Evolutionary conservation across 2,113 vertebrate genomes (phyloP).

Genomic region (Brachyhypopomus gauderio): DNA sequence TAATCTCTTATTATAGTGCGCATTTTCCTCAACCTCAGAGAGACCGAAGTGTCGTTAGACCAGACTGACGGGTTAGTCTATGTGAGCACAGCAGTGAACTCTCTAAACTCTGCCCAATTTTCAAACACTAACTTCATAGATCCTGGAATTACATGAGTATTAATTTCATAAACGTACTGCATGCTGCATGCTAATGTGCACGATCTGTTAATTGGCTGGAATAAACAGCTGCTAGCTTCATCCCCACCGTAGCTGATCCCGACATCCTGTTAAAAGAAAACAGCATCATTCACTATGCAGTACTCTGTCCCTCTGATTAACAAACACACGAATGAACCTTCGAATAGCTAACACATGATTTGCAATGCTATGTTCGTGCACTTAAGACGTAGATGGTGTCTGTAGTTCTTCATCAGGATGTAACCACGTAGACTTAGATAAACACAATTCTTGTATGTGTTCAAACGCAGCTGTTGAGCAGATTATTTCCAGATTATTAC

Average conservation of each 20-base stretch:
- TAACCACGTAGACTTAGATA: background rate
- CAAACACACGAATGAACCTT: too few relatives aligned
- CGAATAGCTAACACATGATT: too few relatives aligned
- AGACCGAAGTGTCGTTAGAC: background rate
- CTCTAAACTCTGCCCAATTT: too few relatives aligned
- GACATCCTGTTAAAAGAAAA: conserved; percentile 3
- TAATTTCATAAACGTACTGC: background rate
- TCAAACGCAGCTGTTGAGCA: background rate
- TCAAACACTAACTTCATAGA: background rate
- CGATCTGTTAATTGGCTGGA: background rate
- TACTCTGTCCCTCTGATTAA: too few relatives aligned
- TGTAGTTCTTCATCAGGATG: background rate
- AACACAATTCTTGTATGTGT: background rate
- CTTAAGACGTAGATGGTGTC: background rate
- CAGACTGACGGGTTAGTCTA: background rate
- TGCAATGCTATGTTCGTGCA: too few relatives aligned
- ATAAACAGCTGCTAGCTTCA: background rate
- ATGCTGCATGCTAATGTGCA: background rate
- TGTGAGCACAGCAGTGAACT: background rate
- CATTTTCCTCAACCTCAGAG: background rate
- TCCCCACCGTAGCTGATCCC: background rate
- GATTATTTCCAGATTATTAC: background rate
- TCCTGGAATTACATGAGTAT: background rate
- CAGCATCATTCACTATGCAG: background rate
- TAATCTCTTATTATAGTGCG: background rate